These are phyloP conservation scores for Sebastes hubbsi DNA, from an alignment of 2,797 vertebrate genomes.

Conservation along the genomic window DNA sequence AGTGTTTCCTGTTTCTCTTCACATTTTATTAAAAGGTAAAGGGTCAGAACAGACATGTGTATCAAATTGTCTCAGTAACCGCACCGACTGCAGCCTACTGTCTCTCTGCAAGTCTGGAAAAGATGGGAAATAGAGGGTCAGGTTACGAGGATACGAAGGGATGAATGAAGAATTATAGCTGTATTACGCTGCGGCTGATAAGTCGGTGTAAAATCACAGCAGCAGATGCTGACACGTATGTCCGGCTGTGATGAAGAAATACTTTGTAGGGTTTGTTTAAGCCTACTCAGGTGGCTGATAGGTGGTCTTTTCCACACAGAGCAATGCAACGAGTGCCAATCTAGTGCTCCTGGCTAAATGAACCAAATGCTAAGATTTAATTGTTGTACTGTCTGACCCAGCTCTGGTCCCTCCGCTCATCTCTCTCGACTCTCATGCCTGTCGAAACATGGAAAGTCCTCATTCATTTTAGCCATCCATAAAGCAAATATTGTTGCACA, in stretches of 20 bases:
- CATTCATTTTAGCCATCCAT: conserved; percentile 97
- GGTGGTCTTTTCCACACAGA: conserved; percentile 14
- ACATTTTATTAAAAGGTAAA: conserved; percentile 72
- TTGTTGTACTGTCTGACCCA: conserved; percentile 55
- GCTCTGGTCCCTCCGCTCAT: conserved; percentile 66
- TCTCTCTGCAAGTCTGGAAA: conserved; percentile 61
- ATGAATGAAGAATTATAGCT: conserved; percentile 78
- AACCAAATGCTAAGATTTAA: conserved; percentile 49
- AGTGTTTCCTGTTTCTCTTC: conserved; percentile 76
- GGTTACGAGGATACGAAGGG: conserved; percentile 43
- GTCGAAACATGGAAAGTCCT: conserved; percentile 96
- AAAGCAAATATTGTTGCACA: conserved; percentile 99
- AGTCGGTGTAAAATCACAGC: conserved; percentile 39
- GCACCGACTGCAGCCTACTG: conserved; percentile 44
- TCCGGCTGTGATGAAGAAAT: conserved; percentile 19
- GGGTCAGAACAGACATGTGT: conserved; percentile 63
- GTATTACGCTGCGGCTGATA: conserved; percentile 35
- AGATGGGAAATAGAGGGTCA: conserved; percentile 60
- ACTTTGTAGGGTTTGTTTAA: conserved; percentile 21
- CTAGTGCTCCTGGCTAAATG: conserved; percentile 1
- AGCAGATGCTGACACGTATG: conserved; percentile 17
- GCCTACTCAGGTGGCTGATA: conserved; percentile 11
- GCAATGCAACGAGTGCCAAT: background rate
- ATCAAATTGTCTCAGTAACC: conserved; percentile 69
- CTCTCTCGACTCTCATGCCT: conserved; percentile 91